Evolutionary conservation across 2,888 invertebrate species (phyloP), one percentile per base, ranked within the genome.

Genomic region (Alcis repandata): DNA sequence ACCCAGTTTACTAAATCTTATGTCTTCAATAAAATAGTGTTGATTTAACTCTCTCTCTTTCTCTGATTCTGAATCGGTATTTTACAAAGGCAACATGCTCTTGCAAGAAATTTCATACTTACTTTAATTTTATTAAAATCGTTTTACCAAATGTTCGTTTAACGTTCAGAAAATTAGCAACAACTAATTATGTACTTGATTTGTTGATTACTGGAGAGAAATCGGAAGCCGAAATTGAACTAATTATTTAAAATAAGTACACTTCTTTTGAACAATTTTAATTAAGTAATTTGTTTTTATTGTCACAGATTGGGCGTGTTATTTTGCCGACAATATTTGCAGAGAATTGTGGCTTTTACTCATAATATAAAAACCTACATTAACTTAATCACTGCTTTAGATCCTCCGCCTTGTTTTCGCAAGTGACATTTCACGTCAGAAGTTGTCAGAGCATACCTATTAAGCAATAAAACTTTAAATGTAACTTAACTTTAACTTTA

Each of bases 11-110:
- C n/a, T 38, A n/a, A 38, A n/a, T 13, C 4, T n/a, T 2, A 6
- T n/a, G 40, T 48, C 9, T 59, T 57, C 62, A 70, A 27, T 27
- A 2, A n/a, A 67, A 57, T 56, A 9, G 3, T 58, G 15, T 33
- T 60, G 38, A 63, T 60, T 64, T 27, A 6, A 27, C 27, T 58
- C 43, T 43, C 53, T 51, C 61, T 58, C 27, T 58, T 19, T 43
- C 53, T 51, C 61, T 58, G 20, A 38, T 38, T 17, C 48, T 57
- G 53, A 65, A 63, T 38, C 41, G 65, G 63, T 11, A 22, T 40
- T 11, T 43, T 1, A 27, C 11, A 43, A 43, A 41, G 20, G 9
- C 27, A 8, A 32, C 10, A n/a, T 2, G 11, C n/a, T 36, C 22
- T 20, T 46, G n/a, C 10, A n/a, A 27, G 11, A 11, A 41, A n/a